These are phyloP conservation scores for Podocnemis expansa DNA, from an alignment of 2,113 vertebrate species.

Conservation along the genomic window DNA sequence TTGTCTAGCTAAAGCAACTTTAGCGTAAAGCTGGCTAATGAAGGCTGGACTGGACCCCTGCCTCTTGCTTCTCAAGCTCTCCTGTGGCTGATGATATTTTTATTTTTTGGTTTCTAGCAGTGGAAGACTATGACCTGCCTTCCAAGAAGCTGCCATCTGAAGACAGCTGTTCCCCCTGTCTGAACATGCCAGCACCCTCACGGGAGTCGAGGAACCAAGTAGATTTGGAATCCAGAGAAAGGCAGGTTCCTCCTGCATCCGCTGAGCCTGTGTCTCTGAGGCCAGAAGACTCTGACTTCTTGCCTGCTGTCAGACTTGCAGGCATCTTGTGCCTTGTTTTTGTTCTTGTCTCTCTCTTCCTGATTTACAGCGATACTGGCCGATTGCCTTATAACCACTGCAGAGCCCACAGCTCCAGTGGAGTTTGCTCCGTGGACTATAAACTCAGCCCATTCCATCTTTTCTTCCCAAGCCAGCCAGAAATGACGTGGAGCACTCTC, in stretches of 20 bases:
- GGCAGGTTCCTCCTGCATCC: neutral
- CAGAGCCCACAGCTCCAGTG: too few species aligned
- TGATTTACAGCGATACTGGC: neutral
- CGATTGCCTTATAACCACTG: neutral
- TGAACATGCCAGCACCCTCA: neutral
- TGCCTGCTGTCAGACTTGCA: slow-evolving; percentile 15
- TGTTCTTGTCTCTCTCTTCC: neutral
- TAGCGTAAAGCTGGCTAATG: neutral
- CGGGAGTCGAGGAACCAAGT: too few species aligned
- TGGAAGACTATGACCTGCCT: neutral
- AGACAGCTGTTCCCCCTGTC: neutral
- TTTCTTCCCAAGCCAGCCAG: slow-evolving; percentile 2
- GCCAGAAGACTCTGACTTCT: slow-evolving; percentile 4
- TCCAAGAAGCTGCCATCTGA: neutral
- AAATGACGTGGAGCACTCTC: neutral
- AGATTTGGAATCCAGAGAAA: neutral
- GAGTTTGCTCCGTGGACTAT: too few species aligned
- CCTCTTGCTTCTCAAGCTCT: neutral
- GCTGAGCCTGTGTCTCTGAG: neutral
- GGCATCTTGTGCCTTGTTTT: neutral
- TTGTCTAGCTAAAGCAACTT: neutral
- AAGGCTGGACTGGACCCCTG: neutral
- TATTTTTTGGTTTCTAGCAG: neutral
- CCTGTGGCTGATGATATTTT: neutral
- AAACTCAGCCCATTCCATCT: neutral